phyloP scores from a whole-genome alignment of 2,113 vertebrate genomes.

The Myanophis thanlyinensis region DNA sequence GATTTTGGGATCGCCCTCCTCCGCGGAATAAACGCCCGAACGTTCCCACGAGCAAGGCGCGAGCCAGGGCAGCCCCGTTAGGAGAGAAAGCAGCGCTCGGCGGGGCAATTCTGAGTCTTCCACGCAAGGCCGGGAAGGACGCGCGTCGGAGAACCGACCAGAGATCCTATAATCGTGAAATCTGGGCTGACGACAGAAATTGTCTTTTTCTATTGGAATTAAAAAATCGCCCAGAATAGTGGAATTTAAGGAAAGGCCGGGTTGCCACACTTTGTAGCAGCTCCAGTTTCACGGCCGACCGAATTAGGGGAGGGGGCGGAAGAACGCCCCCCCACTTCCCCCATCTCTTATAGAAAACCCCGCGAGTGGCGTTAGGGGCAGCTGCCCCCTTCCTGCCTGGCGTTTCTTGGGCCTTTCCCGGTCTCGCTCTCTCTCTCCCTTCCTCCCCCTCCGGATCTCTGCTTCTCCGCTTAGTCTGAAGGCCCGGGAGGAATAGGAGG shows the following conservation, averaged over 20 bases:
- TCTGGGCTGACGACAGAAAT: neutral
- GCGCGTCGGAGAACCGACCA: too few species aligned
- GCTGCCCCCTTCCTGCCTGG: neutral
- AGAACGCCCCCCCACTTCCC: neutral
- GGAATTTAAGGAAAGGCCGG: neutral
- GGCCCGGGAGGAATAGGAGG: constrained; percentile 54
- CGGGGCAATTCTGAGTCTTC: neutral
- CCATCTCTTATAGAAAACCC: neutral
- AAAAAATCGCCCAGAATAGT: neutral
- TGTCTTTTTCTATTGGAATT: neutral
- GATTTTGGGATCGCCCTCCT: neutral
- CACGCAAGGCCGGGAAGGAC: neutral
- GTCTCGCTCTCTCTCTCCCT: constrained; percentile 16
- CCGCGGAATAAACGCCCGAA: too few species aligned
- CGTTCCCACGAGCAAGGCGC: neutral
- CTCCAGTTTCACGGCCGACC: neutral
- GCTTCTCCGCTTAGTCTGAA: constrained; percentile 46
- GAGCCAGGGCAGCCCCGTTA: neutral
- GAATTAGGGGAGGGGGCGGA: neutral
- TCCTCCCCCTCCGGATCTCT: constrained; percentile 53
- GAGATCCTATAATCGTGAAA: fast-evolving
- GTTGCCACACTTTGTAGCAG: neutral
- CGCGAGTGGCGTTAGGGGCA: neutral
- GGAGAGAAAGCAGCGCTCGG: neutral
- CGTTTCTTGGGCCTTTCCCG: neutral